phyloP scores from a whole-genome alignment of 2,113 vertebrate species.

The Actinemys pallida region DNA sequence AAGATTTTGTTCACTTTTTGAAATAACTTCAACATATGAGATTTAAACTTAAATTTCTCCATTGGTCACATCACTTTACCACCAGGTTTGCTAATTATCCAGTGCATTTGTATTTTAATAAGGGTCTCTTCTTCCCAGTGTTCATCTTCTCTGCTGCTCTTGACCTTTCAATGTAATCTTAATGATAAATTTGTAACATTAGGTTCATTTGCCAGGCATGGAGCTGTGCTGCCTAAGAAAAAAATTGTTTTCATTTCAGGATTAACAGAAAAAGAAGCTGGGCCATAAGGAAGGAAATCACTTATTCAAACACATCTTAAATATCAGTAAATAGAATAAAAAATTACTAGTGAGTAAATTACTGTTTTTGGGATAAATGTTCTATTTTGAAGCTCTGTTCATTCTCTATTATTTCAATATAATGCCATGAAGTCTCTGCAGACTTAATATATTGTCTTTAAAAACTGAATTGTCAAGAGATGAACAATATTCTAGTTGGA shows the following conservation, averaged over 20 bases:
- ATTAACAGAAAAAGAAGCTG: conserved; percentile 25
- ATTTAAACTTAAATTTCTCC: background rate
- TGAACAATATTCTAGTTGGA: background rate
- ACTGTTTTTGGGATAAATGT: background rate
- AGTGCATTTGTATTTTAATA: background rate
- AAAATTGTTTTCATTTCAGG: background rate
- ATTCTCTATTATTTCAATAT: conserved; percentile 23
- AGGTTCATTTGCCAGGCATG: background rate
- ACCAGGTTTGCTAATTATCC: background rate
- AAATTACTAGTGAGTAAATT: background rate
- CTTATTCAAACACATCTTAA: background rate
- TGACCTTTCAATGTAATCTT: background rate
- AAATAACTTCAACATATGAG: background rate
- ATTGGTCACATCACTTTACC: background rate
- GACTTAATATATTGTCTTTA: background rate
- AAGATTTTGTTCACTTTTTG: background rate
- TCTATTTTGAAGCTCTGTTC: background rate
- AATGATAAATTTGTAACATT: conserved; percentile 6
- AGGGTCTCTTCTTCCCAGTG: background rate
- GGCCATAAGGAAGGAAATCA: background rate
- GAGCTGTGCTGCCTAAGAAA: background rate
- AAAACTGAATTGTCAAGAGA: background rate
- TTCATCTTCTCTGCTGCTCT: background rate
- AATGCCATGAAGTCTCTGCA: background rate
- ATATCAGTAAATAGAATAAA: conserved; percentile 40